Percentiles rank a stretch among this genome's conserved stretches.
These are phyloP conservation scores for Chaetophractus vellerosus DNA, from an alignment of 2,797 vertebrate genomes.

Conservation along the genomic window DNA sequence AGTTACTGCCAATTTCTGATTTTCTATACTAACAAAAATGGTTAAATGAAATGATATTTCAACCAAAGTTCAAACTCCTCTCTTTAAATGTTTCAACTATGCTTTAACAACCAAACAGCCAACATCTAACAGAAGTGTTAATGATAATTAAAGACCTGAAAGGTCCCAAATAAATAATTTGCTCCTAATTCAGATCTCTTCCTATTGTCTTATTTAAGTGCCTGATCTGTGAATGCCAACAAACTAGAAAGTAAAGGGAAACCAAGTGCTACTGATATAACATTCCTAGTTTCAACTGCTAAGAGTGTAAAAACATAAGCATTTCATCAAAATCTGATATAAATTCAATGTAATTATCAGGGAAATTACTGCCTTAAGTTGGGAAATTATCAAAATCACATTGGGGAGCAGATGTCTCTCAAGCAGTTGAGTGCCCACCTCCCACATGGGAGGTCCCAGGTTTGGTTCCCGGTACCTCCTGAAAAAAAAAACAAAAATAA, in stretches of 20 bases:
- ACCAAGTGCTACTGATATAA: not conserved
- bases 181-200: not conserved
- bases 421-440: no score
- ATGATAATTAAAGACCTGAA: not conserved
- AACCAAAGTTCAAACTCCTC: not conserved
- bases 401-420: no score
- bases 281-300: not conserved
- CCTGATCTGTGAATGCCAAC: not conserved
- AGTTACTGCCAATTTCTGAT: not conserved
- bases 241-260: slow-evolving; percentile 9
- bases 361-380: not conserved
- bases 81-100: not conserved
- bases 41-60: slow-evolving; percentile 19
- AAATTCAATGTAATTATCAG: not conserved
- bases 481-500: no score
- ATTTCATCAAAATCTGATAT: not conserved
- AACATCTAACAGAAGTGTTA: not conserved
- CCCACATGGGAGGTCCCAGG: no score
- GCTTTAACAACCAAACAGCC: not conserved
- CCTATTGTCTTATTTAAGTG: not conserved
- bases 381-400: slow-evolving; percentile 26
- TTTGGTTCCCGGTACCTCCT: no score
- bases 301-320: not conserved
- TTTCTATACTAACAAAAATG: not conserved
- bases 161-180: not conserved